These are phyloP conservation scores for Callionymus lyra DNA, from an alignment of 2,113 vertebrate species.

Conservation along the genomic window DNA sequence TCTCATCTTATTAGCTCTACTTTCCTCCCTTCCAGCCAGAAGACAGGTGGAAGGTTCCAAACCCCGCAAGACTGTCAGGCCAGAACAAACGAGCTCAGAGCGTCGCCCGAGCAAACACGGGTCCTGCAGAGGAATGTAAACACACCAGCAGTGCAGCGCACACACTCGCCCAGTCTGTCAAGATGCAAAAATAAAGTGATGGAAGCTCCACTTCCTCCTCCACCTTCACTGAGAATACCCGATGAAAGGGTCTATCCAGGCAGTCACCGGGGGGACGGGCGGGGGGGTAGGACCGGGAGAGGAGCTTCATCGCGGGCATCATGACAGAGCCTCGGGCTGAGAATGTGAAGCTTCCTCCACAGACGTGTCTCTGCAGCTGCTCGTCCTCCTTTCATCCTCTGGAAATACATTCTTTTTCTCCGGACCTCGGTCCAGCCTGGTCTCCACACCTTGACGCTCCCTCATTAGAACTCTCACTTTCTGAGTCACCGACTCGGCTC, in stretches of 20 bases:
- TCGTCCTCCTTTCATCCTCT: not conserved
- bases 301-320: slow-evolving; percentile 64
- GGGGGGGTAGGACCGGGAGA: slow-evolving; percentile 28
- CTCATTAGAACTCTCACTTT: no score
- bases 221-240: slow-evolving; percentile 66
- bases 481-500: no score
- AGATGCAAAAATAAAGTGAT: slow-evolving; percentile 47
- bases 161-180: slow-evolving; percentile 9
- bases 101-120: not conserved
- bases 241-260: slow-evolving; percentile 60
- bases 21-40: no score
- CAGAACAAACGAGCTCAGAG: slow-evolving; percentile 6
- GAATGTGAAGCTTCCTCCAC: slow-evolving; percentile 45
- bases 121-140: slow-evolving; percentile 18
- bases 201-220: slow-evolving; percentile 24
- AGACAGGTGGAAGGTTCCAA: no score
- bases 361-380: slow-evolving; percentile 27
- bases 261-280: slow-evolving; percentile 30
- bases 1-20: no score
- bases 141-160: slow-evolving; percentile 12
- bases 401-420: not conserved
- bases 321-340: slow-evolving; percentile 68
- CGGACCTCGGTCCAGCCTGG: not conserved
- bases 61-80: slow-evolving; percentile 17
- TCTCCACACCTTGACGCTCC: no score